Percentiles rank a stretch among this genome's conserved stretches.
Evolutionary conservation across 2,113 vertebrate genomes (phyloP).

Genomic region (Antechinus flavipes): DNA sequence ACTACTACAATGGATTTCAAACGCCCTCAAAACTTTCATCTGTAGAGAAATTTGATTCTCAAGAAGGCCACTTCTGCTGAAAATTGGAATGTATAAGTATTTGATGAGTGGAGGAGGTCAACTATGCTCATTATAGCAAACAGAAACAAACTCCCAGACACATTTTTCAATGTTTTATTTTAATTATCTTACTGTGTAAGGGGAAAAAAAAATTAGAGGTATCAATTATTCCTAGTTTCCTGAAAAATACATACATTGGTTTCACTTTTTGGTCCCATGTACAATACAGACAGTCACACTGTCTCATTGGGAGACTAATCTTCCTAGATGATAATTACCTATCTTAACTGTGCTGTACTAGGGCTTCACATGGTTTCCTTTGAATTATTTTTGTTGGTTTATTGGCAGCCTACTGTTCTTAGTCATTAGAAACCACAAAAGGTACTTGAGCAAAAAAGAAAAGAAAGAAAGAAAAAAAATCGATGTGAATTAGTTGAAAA

Average conservation of each 20-base stretch:
- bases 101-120: not conserved
- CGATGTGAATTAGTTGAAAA: conserved; percentile 68
- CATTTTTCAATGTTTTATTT: conserved; percentile 63
- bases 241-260: conserved; percentile 1
- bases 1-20: not conserved
- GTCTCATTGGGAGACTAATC: conserved; percentile 20
- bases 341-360: not conserved
- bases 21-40: not conserved
- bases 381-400: conserved; percentile 26
- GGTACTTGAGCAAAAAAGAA: not conserved
- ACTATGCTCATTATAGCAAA: not conserved
- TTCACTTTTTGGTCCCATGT: conserved; percentile 37
- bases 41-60: not conserved
- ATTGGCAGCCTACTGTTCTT: conserved; percentile 54
- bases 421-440: conserved; percentile 57
- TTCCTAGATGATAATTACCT: conserved; percentile 23
- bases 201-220: conserved; percentile 51
- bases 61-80: not conserved
- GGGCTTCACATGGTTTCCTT: not conserved
- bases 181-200: conserved; percentile 52
- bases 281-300: conserved; percentile 56
- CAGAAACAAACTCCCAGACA: conserved; percentile 50
- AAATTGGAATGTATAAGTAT: not conserved
- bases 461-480: not conserved
- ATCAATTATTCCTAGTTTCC: conserved; percentile 62